Evolutionary conservation across 2,888 invertebrate genomes (phyloP), one percentile per base, ranked within the genome.

Genomic region (Drepanosiphum platanoidis): DNA sequence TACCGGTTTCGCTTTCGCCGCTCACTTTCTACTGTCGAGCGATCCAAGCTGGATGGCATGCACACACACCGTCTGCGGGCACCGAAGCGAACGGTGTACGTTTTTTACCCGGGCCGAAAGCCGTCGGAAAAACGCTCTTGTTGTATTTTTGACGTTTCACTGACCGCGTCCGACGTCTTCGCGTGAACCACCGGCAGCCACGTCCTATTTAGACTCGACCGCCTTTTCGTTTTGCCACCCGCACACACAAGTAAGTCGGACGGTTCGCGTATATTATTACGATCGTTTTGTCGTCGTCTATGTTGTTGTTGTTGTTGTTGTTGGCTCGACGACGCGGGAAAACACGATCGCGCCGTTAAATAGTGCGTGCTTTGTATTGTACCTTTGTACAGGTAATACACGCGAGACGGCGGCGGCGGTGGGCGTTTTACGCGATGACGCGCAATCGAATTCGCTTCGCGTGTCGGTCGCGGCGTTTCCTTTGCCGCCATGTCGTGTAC

Each of bases 1-100:
- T 72, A 72, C 72, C 72, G 72, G 72, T 72, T 72, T 71, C 18
- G 27, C 42, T 42, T 30, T 72, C 72, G 9, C 61, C 61, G n/a
- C 61, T n/a, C 9, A 42, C 72, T 72, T 72, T 72, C 72, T 72
- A 72, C 72, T 30, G 42, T 8, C 4, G 42, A 18, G 30, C 30
- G 9, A 42, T 72, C 27, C 42, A 27, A 8, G 72, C 30, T 30
- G 9, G 42, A 72, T 30, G 72, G 27, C 72, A 72, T 27, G 39
- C 9, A 39, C 71, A 27, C 9, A 39, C 71, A 42, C 72, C 18
- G 72, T 9, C 30, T 27, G 42, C 42, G 72, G 30, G 30, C 30
- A 42, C 30, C 42, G 30, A 72, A 15, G 72, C 27, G 71, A 71
- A 27, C 27, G 71, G 36, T 13, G 39, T 13, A n/a, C 71, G 27